phyloP scores from a whole-genome alignment of 2,888 invertebrate species.

The Acronicta alni region DNA sequence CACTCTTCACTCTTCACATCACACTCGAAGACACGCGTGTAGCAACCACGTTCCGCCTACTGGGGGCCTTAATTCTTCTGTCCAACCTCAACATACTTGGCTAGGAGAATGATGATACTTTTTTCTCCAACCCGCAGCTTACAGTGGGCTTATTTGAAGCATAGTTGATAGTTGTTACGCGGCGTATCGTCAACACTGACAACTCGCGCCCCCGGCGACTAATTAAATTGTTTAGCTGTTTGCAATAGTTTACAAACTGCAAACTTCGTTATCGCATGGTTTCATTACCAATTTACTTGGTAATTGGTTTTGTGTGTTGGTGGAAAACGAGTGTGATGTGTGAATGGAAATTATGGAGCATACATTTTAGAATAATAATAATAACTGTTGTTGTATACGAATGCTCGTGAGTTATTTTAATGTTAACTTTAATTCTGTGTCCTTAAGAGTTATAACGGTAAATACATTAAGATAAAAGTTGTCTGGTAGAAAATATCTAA shows the following conservation, averaged over 20 bases:
- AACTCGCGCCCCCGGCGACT: constrained; percentile 56
- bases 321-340: constrained; percentile 10
- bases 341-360: background rate
- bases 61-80: too few species aligned
- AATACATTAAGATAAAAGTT: too few species aligned
- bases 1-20: too few species aligned
- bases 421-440: too few species aligned
- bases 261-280: constrained; percentile 50
- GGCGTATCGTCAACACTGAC: constrained; percentile 51
- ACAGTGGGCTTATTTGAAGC: background rate
- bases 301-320: constrained; percentile 38
- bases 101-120: too few species aligned
- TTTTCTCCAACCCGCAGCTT: background rate
- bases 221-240: constrained; percentile 77
- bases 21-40: too few species aligned
- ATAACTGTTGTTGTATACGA: too few species aligned
- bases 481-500: too few species aligned
- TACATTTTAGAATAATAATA: background rate
- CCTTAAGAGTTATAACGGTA: too few species aligned
- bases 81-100: too few species aligned
- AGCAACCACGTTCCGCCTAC: too few species aligned
- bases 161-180: constrained; percentile 53
- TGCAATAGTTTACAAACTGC: constrained; percentile 65
- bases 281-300: constrained; percentile 46
- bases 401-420: too few species aligned